Base-by-base conservation (phyloP, 2,888 invertebrate species). In the Seira ritae region DNA sequence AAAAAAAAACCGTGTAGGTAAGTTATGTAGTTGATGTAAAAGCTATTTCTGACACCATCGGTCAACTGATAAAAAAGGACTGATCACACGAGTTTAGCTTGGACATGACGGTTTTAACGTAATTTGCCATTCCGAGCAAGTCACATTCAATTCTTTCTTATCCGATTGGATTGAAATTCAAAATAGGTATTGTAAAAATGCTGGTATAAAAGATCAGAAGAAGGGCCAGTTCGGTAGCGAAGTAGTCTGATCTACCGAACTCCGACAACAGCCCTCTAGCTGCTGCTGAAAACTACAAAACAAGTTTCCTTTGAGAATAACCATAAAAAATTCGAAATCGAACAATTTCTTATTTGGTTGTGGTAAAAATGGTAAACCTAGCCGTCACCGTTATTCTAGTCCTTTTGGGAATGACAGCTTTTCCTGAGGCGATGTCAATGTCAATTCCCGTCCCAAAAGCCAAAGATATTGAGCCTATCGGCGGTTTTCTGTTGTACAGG, bases 401-500 rank as follows among this genome's bases (percentile, higher is more conserved):
- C 46, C 23, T 69, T 77, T 55, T 1, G 23, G 19, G 17, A 31
- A 31, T 76, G 15, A 60, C 4, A 20, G 66, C n/a, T 15, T 8
- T n/a, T n/a, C 15, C 67, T 6, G 68, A 42, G 24, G 4, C 3
- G 8, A 2, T 15, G 31, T 17, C 17, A 60, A n/a, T n/a, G n/a
- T n/a, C n/a, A n/a, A 17, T n/a, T 60, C 60, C 17, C 4, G 3
- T n/a, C 60, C 12, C 3, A n/a, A 20, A 19, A 22, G 62, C 20
- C 4, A n/a, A 62, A 46, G 68, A 62, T 12, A 60, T 72, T 37
- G 80, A 84, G 15, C 72, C 22, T 0, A 80, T 84, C 24, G 84
- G 84, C 3, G 84, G 84, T 12, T 84, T 84, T 23, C 50, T 80
- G 20, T 8, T 84, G 12, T 84, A 76, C 68, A 76, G 80, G 0